Conservation (phyloP, 2,113 vertebrate genomes). For the Emydocephalus ijimae region DNA sequence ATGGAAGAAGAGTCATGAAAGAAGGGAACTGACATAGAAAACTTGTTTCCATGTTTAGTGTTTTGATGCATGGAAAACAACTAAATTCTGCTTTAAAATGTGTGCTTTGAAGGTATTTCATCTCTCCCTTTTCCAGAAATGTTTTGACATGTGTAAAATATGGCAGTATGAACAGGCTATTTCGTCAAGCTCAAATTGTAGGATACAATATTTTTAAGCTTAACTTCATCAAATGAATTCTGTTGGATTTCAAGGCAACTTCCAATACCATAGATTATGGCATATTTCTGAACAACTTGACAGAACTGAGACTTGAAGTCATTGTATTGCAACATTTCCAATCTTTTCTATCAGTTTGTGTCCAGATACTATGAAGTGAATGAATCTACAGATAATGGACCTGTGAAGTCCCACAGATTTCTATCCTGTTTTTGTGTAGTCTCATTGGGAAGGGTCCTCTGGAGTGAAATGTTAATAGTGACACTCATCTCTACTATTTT, state of each 20-base stretch:
- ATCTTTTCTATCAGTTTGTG: not conserved
- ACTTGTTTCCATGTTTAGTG: not conserved
- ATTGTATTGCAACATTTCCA: not conserved
- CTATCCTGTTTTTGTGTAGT: not conserved
- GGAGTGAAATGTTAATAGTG: not conserved
- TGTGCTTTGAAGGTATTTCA: not conserved
- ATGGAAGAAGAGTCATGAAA: not conserved
- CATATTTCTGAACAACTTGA: not conserved
- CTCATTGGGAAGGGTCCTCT: not conserved
- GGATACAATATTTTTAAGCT: not conserved
- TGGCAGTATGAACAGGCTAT: not conserved
- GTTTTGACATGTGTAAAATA: not conserved
- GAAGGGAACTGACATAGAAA: not conserved
- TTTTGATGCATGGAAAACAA: not conserved
- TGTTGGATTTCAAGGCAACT: not conserved
- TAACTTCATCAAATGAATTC: not conserved
- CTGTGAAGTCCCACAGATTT: not conserved
- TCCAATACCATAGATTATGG: not conserved
- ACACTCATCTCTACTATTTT: not conserved
- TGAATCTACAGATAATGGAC: not conserved
- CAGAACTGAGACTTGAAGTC: not conserved
- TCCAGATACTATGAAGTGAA: not conserved
- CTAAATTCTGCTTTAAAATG: not conserved
- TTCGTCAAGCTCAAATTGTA: not conserved
- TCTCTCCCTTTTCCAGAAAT: not conserved